phyloP scores from a whole-genome alignment of 2,888 invertebrate species.

The Drosophila colorata region DNA sequence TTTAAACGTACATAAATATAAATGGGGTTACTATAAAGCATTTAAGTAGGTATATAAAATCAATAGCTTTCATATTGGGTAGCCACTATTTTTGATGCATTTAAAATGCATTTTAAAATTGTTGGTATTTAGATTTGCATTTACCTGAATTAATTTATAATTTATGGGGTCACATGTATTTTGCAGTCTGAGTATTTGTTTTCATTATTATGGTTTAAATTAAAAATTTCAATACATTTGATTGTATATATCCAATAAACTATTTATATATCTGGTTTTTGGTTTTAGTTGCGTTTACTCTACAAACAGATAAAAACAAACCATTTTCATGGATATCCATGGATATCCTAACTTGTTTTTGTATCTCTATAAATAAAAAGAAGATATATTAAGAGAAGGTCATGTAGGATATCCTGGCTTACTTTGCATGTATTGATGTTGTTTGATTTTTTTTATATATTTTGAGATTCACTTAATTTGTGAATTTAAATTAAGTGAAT shows the following conservation, averaged over 20 bases:
- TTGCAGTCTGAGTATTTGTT: conserved; percentile 5
- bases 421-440: too few species aligned
- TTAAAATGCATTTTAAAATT: neutral
- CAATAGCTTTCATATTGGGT: neutral
- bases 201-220: conserved; percentile 3
- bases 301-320: neutral
- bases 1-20: too few species aligned
- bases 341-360: too few species aligned
- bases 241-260: conserved; percentile 1
- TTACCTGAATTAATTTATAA: conserved; percentile 6
- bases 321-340: too few species aligned
- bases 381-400: too few species aligned
- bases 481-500: neutral
- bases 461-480: too few species aligned
- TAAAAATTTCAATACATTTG: conserved; percentile 3
- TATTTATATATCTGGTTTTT: neutral
- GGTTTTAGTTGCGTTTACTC: neutral
- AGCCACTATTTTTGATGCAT: neutral
- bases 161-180: conserved; percentile 3
- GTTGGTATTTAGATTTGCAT: neutral
- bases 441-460: neutral
- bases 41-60: neutral
- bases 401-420: too few species aligned
- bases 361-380: too few species aligned
- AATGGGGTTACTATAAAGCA: too few species aligned